Percentiles rank a stretch among this genome's conserved stretches.
Conservation (phyloP, 2,113 vertebrate genomes). For the Serilophus lunatus region DNA sequence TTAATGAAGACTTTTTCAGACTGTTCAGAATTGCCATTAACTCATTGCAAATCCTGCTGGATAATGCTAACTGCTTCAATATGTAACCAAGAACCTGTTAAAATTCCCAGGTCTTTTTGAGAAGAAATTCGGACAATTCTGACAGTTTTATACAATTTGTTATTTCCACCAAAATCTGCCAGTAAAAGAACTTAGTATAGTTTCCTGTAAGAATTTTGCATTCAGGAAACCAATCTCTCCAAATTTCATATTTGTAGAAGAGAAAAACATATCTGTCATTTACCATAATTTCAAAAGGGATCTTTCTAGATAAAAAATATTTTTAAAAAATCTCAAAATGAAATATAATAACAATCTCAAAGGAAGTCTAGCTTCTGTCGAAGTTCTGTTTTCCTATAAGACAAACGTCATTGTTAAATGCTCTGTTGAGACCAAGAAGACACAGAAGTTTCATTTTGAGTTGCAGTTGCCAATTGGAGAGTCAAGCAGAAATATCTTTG, state of each 20-base stretch:
- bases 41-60: not conserved
- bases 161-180: not conserved
- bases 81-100: not conserved
- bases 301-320: not conserved
- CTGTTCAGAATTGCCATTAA: not conserved
- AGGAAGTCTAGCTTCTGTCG: not conserved
- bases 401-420: not conserved
- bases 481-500: not conserved
- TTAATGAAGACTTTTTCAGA: not conserved
- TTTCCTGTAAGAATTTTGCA: not conserved
- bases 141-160: not conserved
- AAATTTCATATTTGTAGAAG: not conserved
- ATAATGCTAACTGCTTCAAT: not conserved
- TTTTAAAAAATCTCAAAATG: accelerated
- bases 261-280: accelerated
- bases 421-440: not conserved
- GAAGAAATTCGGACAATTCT: not conserved
- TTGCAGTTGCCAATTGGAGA: not conserved
- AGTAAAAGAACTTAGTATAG: not conserved
- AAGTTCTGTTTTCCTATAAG: not conserved
- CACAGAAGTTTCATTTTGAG: not conserved
- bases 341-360: not conserved
- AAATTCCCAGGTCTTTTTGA: not conserved
- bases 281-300: not conserved
- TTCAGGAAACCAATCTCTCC: not conserved